Evolutionary conservation across 1,140 invertebrate genomes (phyloP), one percentile per base, ranked within the genome.

Genomic region (Zaprionus davidi): DNA sequence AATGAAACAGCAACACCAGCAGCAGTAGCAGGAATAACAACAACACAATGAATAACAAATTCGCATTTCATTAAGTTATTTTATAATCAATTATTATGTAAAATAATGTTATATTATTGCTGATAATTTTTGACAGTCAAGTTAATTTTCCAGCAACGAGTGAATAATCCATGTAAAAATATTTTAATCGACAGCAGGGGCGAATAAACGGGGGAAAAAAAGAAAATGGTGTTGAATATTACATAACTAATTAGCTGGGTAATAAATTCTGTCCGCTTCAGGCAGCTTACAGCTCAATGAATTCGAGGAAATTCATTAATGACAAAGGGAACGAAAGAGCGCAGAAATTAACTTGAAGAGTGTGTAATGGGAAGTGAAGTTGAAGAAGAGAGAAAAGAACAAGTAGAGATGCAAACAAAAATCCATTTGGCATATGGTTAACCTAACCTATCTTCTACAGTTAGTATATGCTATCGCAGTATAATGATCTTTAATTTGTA

Each of bases 181-280:
- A 79, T 86, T 85, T 86, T 78, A 86, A 86, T 82, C 68, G 79
- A 78, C 82, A 22, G 51, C 22, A n/a, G 24, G 2, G 53, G 26
- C 34, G 12, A 36, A 13, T 12, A 12, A 36, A 26, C 0, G 3
- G 53, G 13, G 6, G 46, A 0, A 17, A 64, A 44, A 34, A 31
- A 63, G 31, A 77, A 41, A 70, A 55, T 53, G 58, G 51, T 79
- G 31, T 41, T 41, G 12, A 66, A 56, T 57, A 31, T 67, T 22
- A 12, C 24, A 11, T 22, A 49, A 49, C 38, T 58, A 65, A 62
- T 62, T 64, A 56, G 15, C 15, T 24, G 36, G 26, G 24, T 34
- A 70, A 31, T 62, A 62, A 53, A 55, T 51, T n/a, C 67, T 63
- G 58, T 63, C 49, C 34, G 49, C 15, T 11, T 65, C 38, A 57